Percentiles rank a stretch among this genome's conserved stretches.
Evolutionary conservation across 1,140 invertebrate genomes (phyloP).

Genomic region (Forficula auricularia): DNA sequence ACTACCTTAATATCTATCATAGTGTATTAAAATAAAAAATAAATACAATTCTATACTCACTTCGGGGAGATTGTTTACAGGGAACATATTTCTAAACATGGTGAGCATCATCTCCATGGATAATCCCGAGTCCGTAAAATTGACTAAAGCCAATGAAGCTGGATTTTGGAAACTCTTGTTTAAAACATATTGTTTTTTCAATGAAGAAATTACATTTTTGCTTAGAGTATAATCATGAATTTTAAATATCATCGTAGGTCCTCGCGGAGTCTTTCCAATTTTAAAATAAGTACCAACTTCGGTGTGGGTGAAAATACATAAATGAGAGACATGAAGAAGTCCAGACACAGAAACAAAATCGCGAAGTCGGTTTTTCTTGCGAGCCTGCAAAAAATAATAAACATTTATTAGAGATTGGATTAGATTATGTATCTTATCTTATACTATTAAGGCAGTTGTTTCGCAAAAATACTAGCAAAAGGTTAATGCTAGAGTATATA

Average conservation of each 20-base stretch:
- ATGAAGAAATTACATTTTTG: conserved; percentile 66
- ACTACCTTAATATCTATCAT: not conserved
- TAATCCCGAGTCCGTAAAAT: conserved; percentile 70
- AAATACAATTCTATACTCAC: conserved; percentile 26
- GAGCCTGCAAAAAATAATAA: conserved; percentile 38
- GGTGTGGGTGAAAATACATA: conserved; percentile 72
- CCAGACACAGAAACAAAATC: conserved; percentile 83
- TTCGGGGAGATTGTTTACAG: conserved; percentile 81
- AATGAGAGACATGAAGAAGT: conserved; percentile 73
- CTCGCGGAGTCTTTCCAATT: conserved; percentile 59
- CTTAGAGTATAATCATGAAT: conserved; percentile 65
- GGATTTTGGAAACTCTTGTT: conserved; percentile 66
- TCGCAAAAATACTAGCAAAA: no score
- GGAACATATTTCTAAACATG: conserved; percentile 98
- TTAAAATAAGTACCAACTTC: conserved; percentile 68
- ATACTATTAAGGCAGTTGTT: no score
- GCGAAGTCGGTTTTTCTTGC: conserved; percentile 75
- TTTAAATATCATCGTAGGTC: conserved; percentile 73
- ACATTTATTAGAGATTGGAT: no score
- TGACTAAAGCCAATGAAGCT: conserved; percentile 84
- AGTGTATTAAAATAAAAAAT: not conserved
- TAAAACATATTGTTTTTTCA: conserved; percentile 67
- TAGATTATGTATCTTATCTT: no score
- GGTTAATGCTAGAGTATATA: no score
- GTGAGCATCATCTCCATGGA: conserved; percentile 83